A percentile compares a stretch with the other conserved stretches of the same genome.
phyloP scores from a whole-genome alignment of 2,797 vertebrate species.

The Brachymystax lenok region DNA sequence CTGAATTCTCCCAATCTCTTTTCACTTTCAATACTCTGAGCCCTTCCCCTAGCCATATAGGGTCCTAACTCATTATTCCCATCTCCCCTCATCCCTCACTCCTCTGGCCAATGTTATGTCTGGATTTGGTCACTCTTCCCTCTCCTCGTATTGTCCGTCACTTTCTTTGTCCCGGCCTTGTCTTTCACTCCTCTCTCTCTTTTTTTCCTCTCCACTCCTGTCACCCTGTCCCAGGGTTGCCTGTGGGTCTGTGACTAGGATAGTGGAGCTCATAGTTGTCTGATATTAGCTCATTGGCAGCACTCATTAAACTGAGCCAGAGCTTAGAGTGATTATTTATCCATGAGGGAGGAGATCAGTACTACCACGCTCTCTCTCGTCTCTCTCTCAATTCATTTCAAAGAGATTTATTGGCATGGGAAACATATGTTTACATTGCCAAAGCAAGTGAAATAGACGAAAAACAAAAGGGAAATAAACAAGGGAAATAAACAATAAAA shows the following conservation, averaged over 20 bases:
- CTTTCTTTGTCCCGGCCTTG: neutral
- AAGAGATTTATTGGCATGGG: no score
- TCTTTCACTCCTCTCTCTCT: slow-evolving; percentile 16
- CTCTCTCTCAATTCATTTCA: no score
- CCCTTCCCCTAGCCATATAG: neutral
- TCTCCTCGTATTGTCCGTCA: neutral
- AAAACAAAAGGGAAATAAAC: no score
- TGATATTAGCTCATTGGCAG: slow-evolving; percentile 72
- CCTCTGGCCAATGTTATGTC: neutral
- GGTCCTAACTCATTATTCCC: neutral
- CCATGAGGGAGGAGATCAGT: slow-evolving; percentile 61
- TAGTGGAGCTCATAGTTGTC: slow-evolving; percentile 74
- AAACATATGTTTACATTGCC: no score
- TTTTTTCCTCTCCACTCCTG: slow-evolving; percentile 24
- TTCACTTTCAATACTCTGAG: slow-evolving; percentile 25
- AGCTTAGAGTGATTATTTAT: slow-evolving; percentile 75
- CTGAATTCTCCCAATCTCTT: neutral
- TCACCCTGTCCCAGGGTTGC: slow-evolving; percentile 46
- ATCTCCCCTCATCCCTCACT: slow-evolving; percentile 8
- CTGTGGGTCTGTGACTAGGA: slow-evolving; percentile 61
- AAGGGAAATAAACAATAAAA: no score
- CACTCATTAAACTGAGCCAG: slow-evolving; percentile 70
- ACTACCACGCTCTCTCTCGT: neutral
- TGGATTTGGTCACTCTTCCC: neutral
- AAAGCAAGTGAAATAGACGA: no score